Percentiles rank a stretch among this genome's conserved stretches.
These are phyloP conservation scores for Micronycteris hirsuta DNA, from an alignment of 2,113 vertebrate genomes.

Conservation along the genomic window DNA sequence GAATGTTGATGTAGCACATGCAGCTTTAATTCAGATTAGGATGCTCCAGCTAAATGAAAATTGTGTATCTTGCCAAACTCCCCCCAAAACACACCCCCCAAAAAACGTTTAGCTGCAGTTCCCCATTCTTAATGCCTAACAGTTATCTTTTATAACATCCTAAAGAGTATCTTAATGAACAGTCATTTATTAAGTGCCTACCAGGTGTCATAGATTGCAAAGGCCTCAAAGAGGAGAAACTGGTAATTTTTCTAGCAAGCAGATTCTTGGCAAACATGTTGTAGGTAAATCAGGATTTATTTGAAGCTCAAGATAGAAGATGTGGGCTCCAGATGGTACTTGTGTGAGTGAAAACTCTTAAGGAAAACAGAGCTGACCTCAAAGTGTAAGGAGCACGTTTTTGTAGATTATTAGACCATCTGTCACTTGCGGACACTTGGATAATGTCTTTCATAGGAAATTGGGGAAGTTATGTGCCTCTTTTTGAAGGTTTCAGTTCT, in stretches of 20 bases:
- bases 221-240: slow-evolving; percentile 4
- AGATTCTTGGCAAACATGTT: slow-evolving; percentile 58
- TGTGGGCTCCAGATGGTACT: slow-evolving; percentile 71
- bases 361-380: slow-evolving; percentile 57
- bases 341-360: slow-evolving; percentile 30
- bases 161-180: neutral
- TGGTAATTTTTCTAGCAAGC: slow-evolving; percentile 31
- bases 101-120: neutral
- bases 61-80: neutral
- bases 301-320: slow-evolving; percentile 53
- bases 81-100: neutral
- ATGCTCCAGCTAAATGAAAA: neutral
- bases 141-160: neutral
- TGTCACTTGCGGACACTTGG: slow-evolving; percentile 56
- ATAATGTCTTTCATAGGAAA: slow-evolving; percentile 54
- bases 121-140: neutral
- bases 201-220: neutral
- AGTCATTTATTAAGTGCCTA: neutral
- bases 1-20: neutral
- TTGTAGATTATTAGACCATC: slow-evolving; percentile 59
- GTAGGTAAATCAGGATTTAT: slow-evolving; percentile 66
- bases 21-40: slow-evolving; percentile 3
- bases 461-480: neutral
- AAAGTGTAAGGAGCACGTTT: slow-evolving; percentile 51
- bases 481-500: slow-evolving; percentile 48